Base-by-base conservation (phyloP, 2,888 invertebrate genomes). In the Hipparchia semele region DNA sequence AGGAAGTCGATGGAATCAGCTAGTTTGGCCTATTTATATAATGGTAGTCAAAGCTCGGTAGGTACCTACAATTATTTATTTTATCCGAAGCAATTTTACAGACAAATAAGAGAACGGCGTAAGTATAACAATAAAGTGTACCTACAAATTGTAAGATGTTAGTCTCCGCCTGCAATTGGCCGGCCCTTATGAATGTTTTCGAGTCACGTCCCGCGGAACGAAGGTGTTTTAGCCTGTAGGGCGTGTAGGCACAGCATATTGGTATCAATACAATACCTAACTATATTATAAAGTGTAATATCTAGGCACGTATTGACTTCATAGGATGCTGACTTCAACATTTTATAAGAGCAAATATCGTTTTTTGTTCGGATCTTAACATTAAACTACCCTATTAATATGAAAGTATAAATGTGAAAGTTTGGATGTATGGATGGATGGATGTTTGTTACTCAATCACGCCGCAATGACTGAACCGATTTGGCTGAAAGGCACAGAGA, bases 131-230 rank as follows among this genome's bases (percentile, higher is more conserved):
- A 60, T 68, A 68, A 59, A 68, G 7, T 60, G 68, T 68, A 60
- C n/a, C n/a, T n/a, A n/a, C 59, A 60, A 68, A 68, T 68, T 60
- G 68, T 68, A 49, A 60, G 68, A 68, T 49, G 68, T 49, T 68
- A 60, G 58, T 46, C 56, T 12, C 2, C 6, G 67, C 45, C 54
- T 10, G 67, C 67, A 67, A 67, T 67, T 45, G 67, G 9, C 56
- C 45, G 10, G 67, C 54, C 60, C 68, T 73, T 73, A 65, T 70
- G 12, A 61, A 70, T 23, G 45, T 51, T 67, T 46, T 70, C 73
- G 10, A 58, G 67, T 62, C 67, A 73, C 68, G 68, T 68, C 12
- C 49, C 1, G 8, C 13, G n/a, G n/a, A 12, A 60, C 49, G 60
- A 68, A 68, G 68, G 68, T 68, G 68, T 68, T 68, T 60, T 51